Evolutionary conservation across 1,140 invertebrate genomes (phyloP), one percentile per base, ranked within the genome.

Genomic region (Trissolcus basalis): DNA sequence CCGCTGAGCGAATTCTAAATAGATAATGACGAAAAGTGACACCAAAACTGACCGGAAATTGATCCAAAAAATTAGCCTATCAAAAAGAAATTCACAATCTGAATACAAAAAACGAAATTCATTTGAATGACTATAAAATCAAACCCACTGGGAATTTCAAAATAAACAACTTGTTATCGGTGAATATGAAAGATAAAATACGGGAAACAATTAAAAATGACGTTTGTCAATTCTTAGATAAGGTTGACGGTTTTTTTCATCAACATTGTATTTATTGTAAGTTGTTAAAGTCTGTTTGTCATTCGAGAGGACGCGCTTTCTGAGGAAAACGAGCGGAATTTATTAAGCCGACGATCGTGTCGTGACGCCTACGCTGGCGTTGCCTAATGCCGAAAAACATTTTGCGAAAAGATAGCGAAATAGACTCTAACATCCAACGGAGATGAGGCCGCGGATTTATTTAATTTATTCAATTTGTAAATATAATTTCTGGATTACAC

Each of bases 201-300:
- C n/a, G n/a, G n/a, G n/a, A n/a, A n/a, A n/a, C n/a, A n/a, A n/a
- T n/a, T n/a, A n/a, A n/a, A n/a, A n/a, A n/a, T n/a, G n/a, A n/a
- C n/a, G n/a, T n/a, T n/a, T n/a, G n/a, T n/a, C n/a, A n/a, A n/a
- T n/a, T n/a, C n/a, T n/a, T n/a, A n/a, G n/a, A n/a, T n/a, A n/a
- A n/a, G n/a, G n/a, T n/a, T n/a, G n/a, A n/a, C n/a, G n/a, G n/a
- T n/a, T n/a, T n/a, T n/a, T n/a, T n/a, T n/a, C n/a, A n/a, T n/a
- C n/a, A n/a, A n/a, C n/a, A n/a, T n/a, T n/a, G n/a, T n/a, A 75
- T 75, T 75, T 75, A 75, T 64, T 68, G 72, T 64, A 63, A 63
- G 45, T 75, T 64, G 64, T 63, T n/a, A 69, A 69, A 64, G 72
- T 69, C 64, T 58, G 68, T 75, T 75, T 69, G 64, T 75, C 72